Evolutionary conservation across 2,797 vertebrate species (phyloP).

Genomic region (Sebastes elongatus): DNA sequence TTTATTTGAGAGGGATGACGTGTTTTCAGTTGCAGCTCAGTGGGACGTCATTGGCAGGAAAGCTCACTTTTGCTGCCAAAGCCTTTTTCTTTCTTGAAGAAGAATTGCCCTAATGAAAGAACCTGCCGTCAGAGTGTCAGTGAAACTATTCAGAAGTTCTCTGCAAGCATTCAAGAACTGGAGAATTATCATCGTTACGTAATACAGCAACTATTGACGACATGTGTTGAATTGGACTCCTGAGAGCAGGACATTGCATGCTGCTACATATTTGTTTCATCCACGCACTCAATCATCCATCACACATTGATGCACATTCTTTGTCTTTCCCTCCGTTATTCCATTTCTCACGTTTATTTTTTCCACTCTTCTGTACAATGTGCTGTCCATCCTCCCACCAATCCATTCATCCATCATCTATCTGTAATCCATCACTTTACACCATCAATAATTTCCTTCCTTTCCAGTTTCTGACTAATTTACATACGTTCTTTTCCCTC

Average conservation of each 20-base stretch:
- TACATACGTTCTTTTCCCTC: conserved; percentile 1
- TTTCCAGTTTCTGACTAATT: background rate
- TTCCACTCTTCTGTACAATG: background rate
- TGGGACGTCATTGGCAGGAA: conserved; percentile 36
- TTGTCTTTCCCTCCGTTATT: background rate
- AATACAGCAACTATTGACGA: conserved; percentile 17
- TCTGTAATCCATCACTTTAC: background rate
- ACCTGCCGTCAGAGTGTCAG: conserved; percentile 17
- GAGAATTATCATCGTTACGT: background rate
- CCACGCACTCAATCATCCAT: background rate
- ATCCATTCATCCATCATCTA: background rate
- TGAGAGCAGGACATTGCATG: background rate
- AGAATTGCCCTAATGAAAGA: conserved; percentile 35
- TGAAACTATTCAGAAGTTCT: conserved; percentile 11
- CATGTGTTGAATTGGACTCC: background rate
- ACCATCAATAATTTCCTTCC: background rate
- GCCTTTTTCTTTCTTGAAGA: background rate
- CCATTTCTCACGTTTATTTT: background rate
- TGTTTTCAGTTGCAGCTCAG: conserved; percentile 33
- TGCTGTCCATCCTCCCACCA: background rate
- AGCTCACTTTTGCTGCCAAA: conserved; percentile 31
- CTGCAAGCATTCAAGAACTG: conserved; percentile 3
- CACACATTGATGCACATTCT: background rate
- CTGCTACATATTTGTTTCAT: background rate
- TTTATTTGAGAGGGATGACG: conserved; percentile 16